phyloP scores from a whole-genome alignment of 2,888 invertebrate species.

The Griposia aprilina region DNA sequence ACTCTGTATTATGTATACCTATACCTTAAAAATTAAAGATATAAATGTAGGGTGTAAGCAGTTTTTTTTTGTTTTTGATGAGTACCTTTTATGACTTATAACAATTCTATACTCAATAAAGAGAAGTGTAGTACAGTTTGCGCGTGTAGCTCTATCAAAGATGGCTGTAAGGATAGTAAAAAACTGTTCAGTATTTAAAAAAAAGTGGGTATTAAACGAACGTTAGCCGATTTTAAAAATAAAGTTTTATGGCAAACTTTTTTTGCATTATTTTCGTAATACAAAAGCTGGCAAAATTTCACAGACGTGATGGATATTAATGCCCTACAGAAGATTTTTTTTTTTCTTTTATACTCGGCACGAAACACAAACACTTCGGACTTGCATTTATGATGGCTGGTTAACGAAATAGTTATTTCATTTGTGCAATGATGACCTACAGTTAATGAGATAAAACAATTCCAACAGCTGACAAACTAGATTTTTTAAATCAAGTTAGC shows the following conservation, averaged over 20 bases:
- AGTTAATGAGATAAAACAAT: neutral
- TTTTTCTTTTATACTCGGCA: too few species aligned
- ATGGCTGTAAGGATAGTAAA: conserved; percentile 11
- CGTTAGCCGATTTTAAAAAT: neutral
- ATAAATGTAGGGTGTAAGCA: too few species aligned
- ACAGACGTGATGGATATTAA: too few species aligned
- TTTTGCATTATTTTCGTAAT: neutral
- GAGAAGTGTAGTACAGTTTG: conserved; percentile 12
- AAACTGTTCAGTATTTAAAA: neutral
- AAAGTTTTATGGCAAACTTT: neutral
- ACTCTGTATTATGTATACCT: too few species aligned
- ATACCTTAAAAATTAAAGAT: too few species aligned
- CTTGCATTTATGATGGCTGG: neutral
- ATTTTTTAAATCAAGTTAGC: neutral
- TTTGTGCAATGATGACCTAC: neutral
- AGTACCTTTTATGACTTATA: neutral
- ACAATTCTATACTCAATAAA: neutral
- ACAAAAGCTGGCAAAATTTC: too few species aligned
- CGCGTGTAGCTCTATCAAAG: conserved; percentile 21
- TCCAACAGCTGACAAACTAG: neutral
- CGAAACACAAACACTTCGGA: neutral
- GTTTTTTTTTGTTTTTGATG: too few species aligned
- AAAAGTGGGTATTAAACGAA: neutral
- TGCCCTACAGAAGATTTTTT: too few species aligned
- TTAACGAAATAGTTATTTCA: neutral